A percentile compares a stretch with the other conserved stretches of the same genome.
Evolutionary conservation across 2,113 vertebrate genomes (phyloP).

Genomic region (Abramis brama): DNA sequence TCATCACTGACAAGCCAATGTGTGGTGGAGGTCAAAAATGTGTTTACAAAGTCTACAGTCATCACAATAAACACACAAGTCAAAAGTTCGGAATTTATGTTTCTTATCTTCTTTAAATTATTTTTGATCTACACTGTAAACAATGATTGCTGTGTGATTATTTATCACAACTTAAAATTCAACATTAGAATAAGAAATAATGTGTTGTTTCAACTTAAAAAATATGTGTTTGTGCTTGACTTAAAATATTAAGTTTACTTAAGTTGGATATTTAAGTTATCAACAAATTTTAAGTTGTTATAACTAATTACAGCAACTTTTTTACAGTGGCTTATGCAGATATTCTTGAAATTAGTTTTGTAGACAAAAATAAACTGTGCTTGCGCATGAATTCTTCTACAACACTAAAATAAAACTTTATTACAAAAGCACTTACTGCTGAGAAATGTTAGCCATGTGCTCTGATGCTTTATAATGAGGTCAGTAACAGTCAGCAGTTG

Average conservation of each 20-base stretch:
- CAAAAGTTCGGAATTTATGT: neutral
- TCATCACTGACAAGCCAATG: neutral
- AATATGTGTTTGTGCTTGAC: too few relatives aligned
- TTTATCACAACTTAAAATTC: too few relatives aligned
- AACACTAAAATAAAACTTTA: neutral
- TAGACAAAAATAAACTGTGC: neutral
- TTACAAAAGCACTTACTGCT: neutral
- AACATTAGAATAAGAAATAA: too few relatives aligned
- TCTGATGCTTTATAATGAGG: neutral
- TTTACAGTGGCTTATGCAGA: too few relatives aligned
- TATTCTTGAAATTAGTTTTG: neutral
- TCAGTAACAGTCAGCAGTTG: conserved; percentile 13
- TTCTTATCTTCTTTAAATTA: neutral
- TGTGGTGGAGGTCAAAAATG: neutral
- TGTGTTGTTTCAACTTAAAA: too few relatives aligned
- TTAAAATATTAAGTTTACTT: too few relatives aligned
- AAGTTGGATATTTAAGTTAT: too few relatives aligned
- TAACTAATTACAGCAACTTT: too few relatives aligned
- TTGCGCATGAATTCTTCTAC: neutral
- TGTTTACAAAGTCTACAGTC: neutral
- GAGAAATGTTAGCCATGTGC: neutral
- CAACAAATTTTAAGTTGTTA: too few relatives aligned
- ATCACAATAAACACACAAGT: neutral
- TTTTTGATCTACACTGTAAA: neutral
- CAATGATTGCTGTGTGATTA: too few relatives aligned